Evolutionary conservation across 2,888 invertebrate genomes (phyloP).

Genomic region (Syrphus vitripennis): DNA sequence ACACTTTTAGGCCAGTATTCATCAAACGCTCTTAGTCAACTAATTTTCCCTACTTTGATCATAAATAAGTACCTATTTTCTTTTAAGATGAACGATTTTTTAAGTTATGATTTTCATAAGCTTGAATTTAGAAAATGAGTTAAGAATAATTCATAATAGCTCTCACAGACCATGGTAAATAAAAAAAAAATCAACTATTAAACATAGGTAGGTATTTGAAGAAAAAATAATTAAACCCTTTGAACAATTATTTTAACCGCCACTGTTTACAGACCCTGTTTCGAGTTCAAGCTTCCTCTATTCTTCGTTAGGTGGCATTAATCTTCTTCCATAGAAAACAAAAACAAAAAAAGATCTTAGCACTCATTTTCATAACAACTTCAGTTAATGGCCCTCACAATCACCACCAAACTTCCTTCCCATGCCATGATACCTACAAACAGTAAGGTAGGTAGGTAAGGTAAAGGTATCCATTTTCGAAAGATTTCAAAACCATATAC

Average conservation of each 20-base stretch:
- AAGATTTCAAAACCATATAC: neutral
- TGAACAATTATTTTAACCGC: neutral
- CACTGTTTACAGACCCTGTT: conserved; percentile 11
- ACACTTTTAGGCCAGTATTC: no score
- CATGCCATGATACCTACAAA: no score
- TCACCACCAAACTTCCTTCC: neutral
- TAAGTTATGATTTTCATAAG: no score
- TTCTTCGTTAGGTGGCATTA: conserved; percentile 56
- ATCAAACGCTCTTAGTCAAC: no score
- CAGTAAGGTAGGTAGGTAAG: neutral
- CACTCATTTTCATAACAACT: conserved; percentile 18
- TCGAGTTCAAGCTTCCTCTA: conserved; percentile 20
- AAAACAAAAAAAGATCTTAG: neutral
- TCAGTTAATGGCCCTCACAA: conserved; percentile 23
- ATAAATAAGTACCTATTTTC: no score
- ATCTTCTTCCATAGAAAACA: neutral
- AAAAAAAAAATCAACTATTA: neutral
- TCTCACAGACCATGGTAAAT: no score
- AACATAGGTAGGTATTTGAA: no score
- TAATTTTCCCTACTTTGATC: no score
- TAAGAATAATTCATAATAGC: no score
- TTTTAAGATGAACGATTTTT: no score
- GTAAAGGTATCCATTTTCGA: neutral
- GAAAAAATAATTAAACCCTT: neutral
- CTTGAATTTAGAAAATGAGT: no score